Evolutionary conservation across 1,140 invertebrate species (phyloP).

Genomic region (Ceratina japonica): DNA sequence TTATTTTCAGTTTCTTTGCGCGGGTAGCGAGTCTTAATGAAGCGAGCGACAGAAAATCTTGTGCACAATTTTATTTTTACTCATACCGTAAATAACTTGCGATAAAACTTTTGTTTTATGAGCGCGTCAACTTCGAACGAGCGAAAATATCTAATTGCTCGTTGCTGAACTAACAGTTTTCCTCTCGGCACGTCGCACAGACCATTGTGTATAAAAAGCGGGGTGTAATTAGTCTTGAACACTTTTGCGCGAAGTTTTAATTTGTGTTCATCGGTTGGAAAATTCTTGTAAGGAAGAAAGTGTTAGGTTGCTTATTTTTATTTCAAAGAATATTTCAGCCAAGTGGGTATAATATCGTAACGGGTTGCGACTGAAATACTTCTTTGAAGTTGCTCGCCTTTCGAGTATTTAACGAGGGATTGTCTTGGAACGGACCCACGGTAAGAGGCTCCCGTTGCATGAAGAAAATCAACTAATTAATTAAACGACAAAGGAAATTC

Average conservation of each 20-base stretch:
- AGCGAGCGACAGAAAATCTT: too few species aligned
- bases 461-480: conserved; percentile 24
- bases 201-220: conserved; percentile 12
- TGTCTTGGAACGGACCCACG: background rate
- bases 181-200: too few species aligned
- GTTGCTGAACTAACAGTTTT: background rate
- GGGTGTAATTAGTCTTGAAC: background rate
- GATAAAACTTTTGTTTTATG: too few species aligned
- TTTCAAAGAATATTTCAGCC: conserved; percentile 10
- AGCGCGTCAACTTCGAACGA: background rate
- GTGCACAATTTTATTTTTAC: too few species aligned
- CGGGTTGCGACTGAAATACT: conserved; percentile 24
- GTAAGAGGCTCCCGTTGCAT: background rate
- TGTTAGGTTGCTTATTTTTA: background rate
- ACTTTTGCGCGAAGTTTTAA: conserved; percentile 9
- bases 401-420: conserved; percentile 27
- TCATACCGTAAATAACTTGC: too few species aligned
- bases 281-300: conserved; percentile 17
- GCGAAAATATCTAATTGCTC: background rate
- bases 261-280: conserved; percentile 15
- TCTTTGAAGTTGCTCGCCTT: conserved; percentile 30
- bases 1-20: too few species aligned
- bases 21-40: too few species aligned
- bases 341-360: conserved; percentile 22
- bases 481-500: background rate